Evolutionary conservation across 2,797 vertebrate species (phyloP), one percentile per base, ranked within the genome.

Genomic region (Anas flavirostris): DNA sequence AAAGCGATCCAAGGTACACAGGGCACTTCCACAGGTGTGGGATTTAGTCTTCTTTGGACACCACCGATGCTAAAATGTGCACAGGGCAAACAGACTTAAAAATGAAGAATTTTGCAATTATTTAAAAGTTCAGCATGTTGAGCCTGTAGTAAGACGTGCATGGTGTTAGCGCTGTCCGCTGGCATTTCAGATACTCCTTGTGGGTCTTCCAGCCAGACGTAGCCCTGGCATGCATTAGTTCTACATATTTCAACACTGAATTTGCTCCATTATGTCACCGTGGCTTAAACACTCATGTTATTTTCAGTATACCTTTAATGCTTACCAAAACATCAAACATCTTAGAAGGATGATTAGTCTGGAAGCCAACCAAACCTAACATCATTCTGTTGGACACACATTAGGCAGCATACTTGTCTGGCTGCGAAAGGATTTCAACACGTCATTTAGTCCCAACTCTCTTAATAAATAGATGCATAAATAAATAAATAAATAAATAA

Each of bases 11-110:
- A 22, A 29, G 56, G 29, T 2, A n/a, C 75, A 62, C 15, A 1
- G 1, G 2, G 48, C 68, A 0, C 37, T 41, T n/a, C 1, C 69
- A 3, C 31, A 25, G 60, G 4, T 29, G 33, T 23, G 69, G 53
- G 37, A 10, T 21, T 15, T 18, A 22, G 16, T 48, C 28, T 35
- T 37, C 68, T 25, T 9, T 16, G 2, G 56, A 23, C 43, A n/a
- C 10, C 28, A 2, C 3, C 12, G 8, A 7, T 12, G 48, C 39
- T 7, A 14, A 19, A 7, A 17, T 5, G 58, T 26, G 52, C 37
- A 16, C 26, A 25, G 74, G 50, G 22, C 77, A 63, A 13, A 9
- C 9, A n/a, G 60, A 26, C 23, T n/a, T 37, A 9, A 82, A 59
- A 16, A 0, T 56, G 16, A 67, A 66, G 43, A 68, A 67, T 33